phyloP scores from a whole-genome alignment of 2,113 vertebrate species.

The Entomyzon cyanotis region DNA sequence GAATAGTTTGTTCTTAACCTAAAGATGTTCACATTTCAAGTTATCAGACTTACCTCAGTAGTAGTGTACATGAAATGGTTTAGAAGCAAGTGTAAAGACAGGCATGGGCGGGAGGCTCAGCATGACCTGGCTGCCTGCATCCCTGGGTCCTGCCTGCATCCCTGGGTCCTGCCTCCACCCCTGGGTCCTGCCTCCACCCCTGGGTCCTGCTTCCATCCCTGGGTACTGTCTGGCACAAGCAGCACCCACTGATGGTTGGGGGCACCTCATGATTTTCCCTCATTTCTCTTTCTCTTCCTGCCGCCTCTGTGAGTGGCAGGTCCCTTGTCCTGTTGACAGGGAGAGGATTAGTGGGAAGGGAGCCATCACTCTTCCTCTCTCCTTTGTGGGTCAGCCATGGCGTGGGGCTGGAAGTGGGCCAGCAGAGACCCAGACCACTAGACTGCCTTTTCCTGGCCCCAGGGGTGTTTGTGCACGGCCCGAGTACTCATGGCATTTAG shows the following conservation, averaged over 20 bases:
- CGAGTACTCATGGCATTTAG: fast-evolving
- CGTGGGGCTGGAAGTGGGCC: neutral
- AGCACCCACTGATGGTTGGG: neutral
- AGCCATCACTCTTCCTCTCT: neutral
- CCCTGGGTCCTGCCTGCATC: neutral
- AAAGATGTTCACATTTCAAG: conserved; percentile 84
- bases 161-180: too few species aligned
- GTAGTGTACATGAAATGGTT: conserved; percentile 81
- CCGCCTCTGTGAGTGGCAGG: neutral
- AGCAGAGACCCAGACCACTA: neutral
- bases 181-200: neutral
- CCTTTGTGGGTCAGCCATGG: neutral
- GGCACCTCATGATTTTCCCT: neutral
- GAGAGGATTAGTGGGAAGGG: neutral
- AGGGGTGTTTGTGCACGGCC: neutral
- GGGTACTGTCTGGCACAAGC: neutral
- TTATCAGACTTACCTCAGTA: conserved; percentile 79
- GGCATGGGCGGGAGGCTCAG: neutral
- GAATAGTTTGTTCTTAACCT: conserved; percentile 83
- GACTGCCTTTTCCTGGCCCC: neutral
- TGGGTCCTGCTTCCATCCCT: too few species aligned
- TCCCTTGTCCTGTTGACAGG: neutral
- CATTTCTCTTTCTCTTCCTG: neutral
- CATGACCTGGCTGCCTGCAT: neutral
- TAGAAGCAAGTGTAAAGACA: conserved; percentile 50